Evolutionary conservation across 2,113 vertebrate genomes (phyloP), one percentile per base, ranked within the genome.

Genomic region (Pyxicephalus adspersus): DNA sequence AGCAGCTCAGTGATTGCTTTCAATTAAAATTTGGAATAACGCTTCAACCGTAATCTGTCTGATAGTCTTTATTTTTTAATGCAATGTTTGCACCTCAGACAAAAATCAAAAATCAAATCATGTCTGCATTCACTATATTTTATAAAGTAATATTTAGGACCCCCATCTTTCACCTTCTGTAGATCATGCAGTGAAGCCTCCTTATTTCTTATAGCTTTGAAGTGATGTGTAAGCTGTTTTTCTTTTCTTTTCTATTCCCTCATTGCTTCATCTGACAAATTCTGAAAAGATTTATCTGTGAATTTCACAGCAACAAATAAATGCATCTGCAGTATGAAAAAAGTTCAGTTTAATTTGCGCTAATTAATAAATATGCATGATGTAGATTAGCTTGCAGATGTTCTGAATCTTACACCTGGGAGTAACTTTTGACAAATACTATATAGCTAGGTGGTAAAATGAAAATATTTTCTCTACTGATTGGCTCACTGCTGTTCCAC

Each of bases 291-390:
- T 90, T 88, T 86, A 90, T 89, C 87, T 86, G 50, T 19, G 61
- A 84, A 87, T 83, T 84, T 84, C 74, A 81, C 85, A 85, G 81
- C 84, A 81, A 81, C 83, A 79, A 29, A 28, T 85, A 84, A 61
- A 80, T 65, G 76, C 85, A 85, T 83, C 81, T 86, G 84, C 84
- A 88, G 84, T 77, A 83, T 81, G 45, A 77, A 50, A 54, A 77
- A 87, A 83, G 31, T 66, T 83, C 86, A 87, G 82, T 82, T 61
- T 2, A 19, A 52, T 77, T 83, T 73, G 83, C 76, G 31, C 84
- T 90, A 89, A 88, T 88, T 88, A 89, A 87, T 87, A 80, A 85
- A 85, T 85, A 92, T 85, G 89, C 86, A 87, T 52, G 38, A 85
- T 86, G 83, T 78, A 83, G 84, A 83, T 83, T 80, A 63, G 83